Evolutionary conservation across 2,797 vertebrate genomes (phyloP), one percentile per base, ranked within the genome.

Genomic region (Meriones psammophilus): DNA sequence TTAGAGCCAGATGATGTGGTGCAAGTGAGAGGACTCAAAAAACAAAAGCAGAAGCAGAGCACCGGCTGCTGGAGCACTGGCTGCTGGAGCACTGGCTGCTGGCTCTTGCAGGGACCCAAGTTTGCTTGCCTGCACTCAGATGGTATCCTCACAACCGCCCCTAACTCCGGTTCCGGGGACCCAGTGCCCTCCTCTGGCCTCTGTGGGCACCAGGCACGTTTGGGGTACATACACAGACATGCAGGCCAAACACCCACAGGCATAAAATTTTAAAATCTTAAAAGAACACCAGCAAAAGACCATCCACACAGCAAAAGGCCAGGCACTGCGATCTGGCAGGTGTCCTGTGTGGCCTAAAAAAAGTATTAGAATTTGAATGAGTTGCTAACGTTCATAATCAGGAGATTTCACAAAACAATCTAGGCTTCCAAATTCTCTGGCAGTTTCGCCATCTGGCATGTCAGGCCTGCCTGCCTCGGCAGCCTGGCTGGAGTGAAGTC

Each of bases 301-400:
- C 50, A 28, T 79, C 54, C 12, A 0, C 3, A 0, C 39, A 87
- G 85, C 77, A 83, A 93, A 90, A 36, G n/a, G 71, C 73, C 73
- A 85, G 71, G 88, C 66, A 39, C 56, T 69, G 24, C 71, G 78
- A 62, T 89, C 66, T 90, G 39, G 33, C 69, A 83, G 91, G 60
- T 96, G 64, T 71, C 91, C 54, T 76, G 17, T 76, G 88, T 89
- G 88, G 58, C 91, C 39, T 71, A 12, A 80, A 85, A 33, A 94
- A 60, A 95, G 9, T 60, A 92, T 94, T 92, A 91, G 78, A 92
- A 83, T 96, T 83, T 91, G 78, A 91, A 76, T 91, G 77, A 60
- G 80, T 89, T 66, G 76, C 93, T 97, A 96, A 89, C 83, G 81
- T 97, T 96, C 83, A 62, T 74, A 90, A 92, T 91, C 78, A 90